Evolutionary conservation across 2,888 invertebrate species (phyloP).

Genomic region (Hetaerina titia): DNA sequence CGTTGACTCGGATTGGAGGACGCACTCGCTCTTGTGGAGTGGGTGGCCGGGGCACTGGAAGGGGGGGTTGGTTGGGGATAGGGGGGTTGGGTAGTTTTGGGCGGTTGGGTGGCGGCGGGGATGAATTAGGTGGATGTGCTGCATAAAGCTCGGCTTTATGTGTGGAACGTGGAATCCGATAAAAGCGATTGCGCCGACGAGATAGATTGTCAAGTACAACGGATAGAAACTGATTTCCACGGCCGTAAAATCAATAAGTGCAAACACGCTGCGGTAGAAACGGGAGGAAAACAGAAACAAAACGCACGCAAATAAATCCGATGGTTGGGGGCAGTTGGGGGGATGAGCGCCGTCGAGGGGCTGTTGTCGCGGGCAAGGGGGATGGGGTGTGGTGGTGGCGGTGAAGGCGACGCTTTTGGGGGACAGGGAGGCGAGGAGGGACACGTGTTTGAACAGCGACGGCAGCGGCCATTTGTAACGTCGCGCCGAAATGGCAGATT

Average conservation of each 20-base stretch:
- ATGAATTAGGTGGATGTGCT: conserved; percentile 31
- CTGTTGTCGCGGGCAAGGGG: neutral
- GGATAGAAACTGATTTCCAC: conserved; percentile 13
- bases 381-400: too few species aligned
- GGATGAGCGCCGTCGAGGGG: neutral
- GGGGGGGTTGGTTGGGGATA: neutral
- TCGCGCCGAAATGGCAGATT: conserved; percentile 45
- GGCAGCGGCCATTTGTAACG: neutral
- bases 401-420: too few species aligned
- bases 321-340: neutral
- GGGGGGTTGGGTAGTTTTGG: neutral
- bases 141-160: conserved; percentile 32
- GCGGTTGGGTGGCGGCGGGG: neutral
- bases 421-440: neutral
- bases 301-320: neutral
- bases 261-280: neutral
- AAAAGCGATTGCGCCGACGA: conserved; percentile 27
- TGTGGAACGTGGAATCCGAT: conserved; percentile 18
- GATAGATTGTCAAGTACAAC: conserved; percentile 18
- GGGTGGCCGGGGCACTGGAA: neutral
- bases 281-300: conserved; percentile 10
- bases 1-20: neutral
- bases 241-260: conserved; percentile 35
- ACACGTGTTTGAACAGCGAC: conserved; percentile 1
- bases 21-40: neutral